phyloP scores from a whole-genome alignment of 2,888 invertebrate species.

The Pharmacophagus antenor region DNA sequence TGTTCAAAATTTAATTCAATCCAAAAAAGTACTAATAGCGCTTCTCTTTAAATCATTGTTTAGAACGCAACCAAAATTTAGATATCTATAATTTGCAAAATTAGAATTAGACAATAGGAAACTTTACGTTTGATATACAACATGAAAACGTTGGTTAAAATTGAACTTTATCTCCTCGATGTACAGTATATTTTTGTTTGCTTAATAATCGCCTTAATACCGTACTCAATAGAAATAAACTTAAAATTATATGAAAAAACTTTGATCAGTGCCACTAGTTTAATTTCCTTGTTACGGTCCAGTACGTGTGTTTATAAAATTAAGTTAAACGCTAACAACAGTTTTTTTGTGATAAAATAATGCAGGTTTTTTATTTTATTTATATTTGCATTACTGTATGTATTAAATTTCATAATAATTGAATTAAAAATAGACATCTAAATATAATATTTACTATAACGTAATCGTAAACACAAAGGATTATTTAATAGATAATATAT shows the following conservation, averaged over 20 bases:
- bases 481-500: no score
- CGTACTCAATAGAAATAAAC: constrained; percentile 8
- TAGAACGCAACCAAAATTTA: background rate
- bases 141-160: background rate
- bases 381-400: background rate
- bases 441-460: no score
- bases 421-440: background rate
- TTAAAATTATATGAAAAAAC: constrained; percentile 27
- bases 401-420: background rate
- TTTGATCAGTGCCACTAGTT: constrained; percentile 16
- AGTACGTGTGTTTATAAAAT: constrained; percentile 20
- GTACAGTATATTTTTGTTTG: background rate
- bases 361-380: constrained; percentile 2
- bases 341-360: constrained; percentile 3
- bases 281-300: constrained; percentile 25
- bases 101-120: background rate
- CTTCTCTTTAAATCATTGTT: background rate
- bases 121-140: background rate
- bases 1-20: background rate
- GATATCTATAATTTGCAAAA: background rate
- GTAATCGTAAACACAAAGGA: no score
- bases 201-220: background rate
- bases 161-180: background rate
- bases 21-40: background rate
- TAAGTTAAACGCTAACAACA: constrained; percentile 22